Evolutionary conservation across 2,888 invertebrate genomes (phyloP).

Genomic region (Stenurella melanura): DNA sequence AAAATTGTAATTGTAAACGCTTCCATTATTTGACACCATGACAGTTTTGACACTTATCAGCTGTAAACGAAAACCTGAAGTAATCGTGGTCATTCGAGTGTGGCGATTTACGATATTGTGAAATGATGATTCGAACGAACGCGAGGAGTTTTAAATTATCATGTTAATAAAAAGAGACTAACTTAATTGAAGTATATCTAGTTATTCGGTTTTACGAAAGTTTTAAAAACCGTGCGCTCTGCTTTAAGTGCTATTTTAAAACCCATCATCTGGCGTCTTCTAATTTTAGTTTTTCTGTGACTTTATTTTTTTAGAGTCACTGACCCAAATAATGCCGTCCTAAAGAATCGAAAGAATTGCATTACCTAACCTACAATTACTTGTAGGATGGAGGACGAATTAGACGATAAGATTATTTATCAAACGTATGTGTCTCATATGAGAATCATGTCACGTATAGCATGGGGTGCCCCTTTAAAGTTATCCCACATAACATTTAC

Average conservation of each 20-base stretch:
- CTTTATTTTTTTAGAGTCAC: slow-evolving; percentile 52
- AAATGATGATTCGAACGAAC: slow-evolving; percentile 17
- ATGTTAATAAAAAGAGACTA: slow-evolving; percentile 6
- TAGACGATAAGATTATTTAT: slow-evolving; percentile 91
- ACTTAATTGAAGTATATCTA: neutral
- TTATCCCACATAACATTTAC: slow-evolving; percentile 76
- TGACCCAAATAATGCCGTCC: slow-evolving; percentile 54
- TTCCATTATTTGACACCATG: neutral
- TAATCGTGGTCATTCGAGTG: slow-evolving; percentile 31
- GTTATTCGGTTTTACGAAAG: neutral
- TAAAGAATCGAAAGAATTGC: slow-evolving; percentile 45
- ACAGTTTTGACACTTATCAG: neutral
- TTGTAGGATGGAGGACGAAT: slow-evolving; percentile 89
- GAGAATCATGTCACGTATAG: slow-evolving; percentile 88
- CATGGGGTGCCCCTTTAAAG: slow-evolving; percentile 86
- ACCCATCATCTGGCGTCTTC: slow-evolving; percentile 25
- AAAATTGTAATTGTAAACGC: neutral
- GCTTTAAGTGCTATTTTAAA: slow-evolving; percentile 30
- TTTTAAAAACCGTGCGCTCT: slow-evolving; percentile 14
- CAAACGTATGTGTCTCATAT: slow-evolving; percentile 91
- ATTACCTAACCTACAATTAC: slow-evolving; percentile 41
- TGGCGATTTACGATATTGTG: neutral
- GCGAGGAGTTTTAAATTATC: neutral
- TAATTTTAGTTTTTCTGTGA: slow-evolving; percentile 52
- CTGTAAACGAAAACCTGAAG: slow-evolving; percentile 1